These are phyloP conservation scores for Cheilosia vernalis DNA, from an alignment of 2,888 invertebrate species.

Conservation along the genomic window DNA sequence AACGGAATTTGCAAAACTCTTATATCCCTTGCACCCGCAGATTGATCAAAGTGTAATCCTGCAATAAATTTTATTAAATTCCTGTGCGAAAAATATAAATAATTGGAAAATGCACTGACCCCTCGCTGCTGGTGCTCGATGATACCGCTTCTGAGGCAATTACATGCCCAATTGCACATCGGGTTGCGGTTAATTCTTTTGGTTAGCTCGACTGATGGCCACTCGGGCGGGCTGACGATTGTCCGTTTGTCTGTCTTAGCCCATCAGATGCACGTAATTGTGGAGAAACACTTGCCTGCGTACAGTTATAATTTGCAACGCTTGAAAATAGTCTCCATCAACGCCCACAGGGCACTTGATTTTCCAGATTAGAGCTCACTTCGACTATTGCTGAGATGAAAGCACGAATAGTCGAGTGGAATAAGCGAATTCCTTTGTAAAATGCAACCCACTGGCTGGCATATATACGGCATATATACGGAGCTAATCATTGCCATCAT, in stretches of 20 bases:
- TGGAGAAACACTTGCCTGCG: slow-evolving; percentile 59
- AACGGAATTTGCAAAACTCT: slow-evolving; percentile 21
- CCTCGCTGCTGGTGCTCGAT: slow-evolving; percentile 12
- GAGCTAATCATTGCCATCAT: slow-evolving; percentile 67
- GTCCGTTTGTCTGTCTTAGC: slow-evolving; percentile 58
- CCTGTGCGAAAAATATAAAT: slow-evolving; percentile 67
- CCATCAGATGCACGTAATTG: slow-evolving; percentile 71
- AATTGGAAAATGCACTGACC: slow-evolving; percentile 64
- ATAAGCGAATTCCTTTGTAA: slow-evolving; percentile 52
- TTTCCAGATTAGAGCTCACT: neutral
- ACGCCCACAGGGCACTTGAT: slow-evolving; percentile 37
- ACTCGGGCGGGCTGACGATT: slow-evolving; percentile 1
- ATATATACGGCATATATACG: neutral
- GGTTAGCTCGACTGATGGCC: slow-evolving; percentile 10
- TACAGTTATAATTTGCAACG: slow-evolving; percentile 60
- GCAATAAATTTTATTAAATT: slow-evolving; percentile 69
- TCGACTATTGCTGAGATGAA: slow-evolving; percentile 15
- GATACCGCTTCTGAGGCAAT: slow-evolving; percentile 58
- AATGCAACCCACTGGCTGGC: slow-evolving; percentile 27
- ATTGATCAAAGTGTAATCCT: slow-evolving; percentile 63
- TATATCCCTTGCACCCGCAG: slow-evolving; percentile 21
- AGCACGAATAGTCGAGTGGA: slow-evolving; percentile 22
- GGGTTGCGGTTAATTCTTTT: slow-evolving; percentile 31
- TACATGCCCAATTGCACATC: slow-evolving; percentile 71
- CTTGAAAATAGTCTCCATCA: slow-evolving; percentile 38